A percentile compares a stretch with the other conserved stretches of the same genome.
Conservation (phyloP, 2,113 vertebrate genomes). For the Synodontis membranacea region DNA sequence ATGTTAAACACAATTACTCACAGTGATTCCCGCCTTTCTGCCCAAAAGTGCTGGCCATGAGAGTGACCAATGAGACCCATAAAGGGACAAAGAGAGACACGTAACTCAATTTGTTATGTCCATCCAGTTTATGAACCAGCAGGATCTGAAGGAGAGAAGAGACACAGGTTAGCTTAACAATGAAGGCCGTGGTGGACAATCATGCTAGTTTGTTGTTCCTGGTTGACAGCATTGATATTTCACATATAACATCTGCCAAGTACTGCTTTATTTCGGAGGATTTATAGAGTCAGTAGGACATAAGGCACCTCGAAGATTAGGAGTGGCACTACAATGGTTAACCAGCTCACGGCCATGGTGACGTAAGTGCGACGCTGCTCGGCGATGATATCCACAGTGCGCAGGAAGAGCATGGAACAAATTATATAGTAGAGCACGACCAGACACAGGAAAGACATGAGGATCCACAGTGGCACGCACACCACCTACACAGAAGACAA, state of each 20-base stretch:
- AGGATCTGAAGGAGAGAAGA: slow-evolving; percentile 77
- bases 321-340: slow-evolving; percentile 94
- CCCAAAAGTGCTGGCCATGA: slow-evolving; percentile 96
- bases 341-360: slow-evolving; percentile 98
- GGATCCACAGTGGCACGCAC: slow-evolving; percentile 96
- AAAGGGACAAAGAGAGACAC: slow-evolving; percentile 93
- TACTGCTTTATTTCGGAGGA: background rate
- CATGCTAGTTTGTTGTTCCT: background rate
- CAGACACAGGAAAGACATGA: slow-evolving; percentile 98
- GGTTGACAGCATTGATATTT: background rate
- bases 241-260: background rate
- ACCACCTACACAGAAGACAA: slow-evolving; percentile 80
- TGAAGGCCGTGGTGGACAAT: background rate
- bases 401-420: slow-evolving; percentile 95
- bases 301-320: slow-evolving; percentile 89
- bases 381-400: slow-evolving; percentile 95
- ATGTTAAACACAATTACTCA: slow-evolving; percentile 69
- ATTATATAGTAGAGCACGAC: slow-evolving; percentile 98
- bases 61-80: slow-evolving; percentile 94
- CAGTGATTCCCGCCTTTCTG: slow-evolving; percentile 99
- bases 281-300: background rate
- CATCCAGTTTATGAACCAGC: slow-evolving; percentile 90
- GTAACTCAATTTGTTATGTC: slow-evolving; percentile 88
- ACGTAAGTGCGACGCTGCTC: slow-evolving; percentile 95
- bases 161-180: slow-evolving; percentile 4